These are phyloP conservation scores for Haliclystus octoradiatus DNA, from an alignment of 30 jellyfish, hydroid and myxozoan species.

Conservation along the genomic window DNA sequence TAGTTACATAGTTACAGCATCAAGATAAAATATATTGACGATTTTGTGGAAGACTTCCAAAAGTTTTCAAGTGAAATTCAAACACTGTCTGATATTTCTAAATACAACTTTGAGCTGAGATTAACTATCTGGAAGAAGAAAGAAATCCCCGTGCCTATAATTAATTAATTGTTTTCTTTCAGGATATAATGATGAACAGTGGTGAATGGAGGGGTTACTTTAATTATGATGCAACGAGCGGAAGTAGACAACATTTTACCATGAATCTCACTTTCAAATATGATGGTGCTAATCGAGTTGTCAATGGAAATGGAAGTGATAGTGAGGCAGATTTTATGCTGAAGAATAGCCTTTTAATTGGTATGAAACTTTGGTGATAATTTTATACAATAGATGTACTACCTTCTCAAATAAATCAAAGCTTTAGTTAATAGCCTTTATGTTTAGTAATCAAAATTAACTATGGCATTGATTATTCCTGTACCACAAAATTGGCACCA, in stretches of 20 bases:
- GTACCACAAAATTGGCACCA: no score
- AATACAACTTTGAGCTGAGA: no score
- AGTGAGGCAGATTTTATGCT: conserved; percentile 59
- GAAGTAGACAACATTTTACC: conserved; percentile 57
- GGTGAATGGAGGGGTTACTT: conserved; percentile 98
- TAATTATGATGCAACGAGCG: conserved; percentile 82
- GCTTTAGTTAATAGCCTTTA: not conserved
- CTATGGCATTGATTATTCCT: no score
- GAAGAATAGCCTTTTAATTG: conserved; percentile 46
- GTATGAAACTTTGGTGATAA: conserved; percentile 12
- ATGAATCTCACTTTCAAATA: conserved; percentile 18
- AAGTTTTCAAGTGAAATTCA: no score
- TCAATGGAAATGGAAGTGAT: conserved; percentile 71
- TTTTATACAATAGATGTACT: no score
- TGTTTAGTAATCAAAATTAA: not conserved
- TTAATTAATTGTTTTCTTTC: no score
- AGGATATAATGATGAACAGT: conserved; percentile 52
- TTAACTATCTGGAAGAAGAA: no score
- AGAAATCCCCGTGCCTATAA: no score
- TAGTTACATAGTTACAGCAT: no score
- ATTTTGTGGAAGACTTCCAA: no score
- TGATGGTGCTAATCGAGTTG: conserved; percentile 60
- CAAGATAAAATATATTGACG: no score
- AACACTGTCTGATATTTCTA: no score
- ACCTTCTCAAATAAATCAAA: not conserved